Evolutionary conservation across 2,113 vertebrate species (phyloP), one percentile per base, ranked within the genome.

Genomic region (Corythaeola cristata): DNA sequence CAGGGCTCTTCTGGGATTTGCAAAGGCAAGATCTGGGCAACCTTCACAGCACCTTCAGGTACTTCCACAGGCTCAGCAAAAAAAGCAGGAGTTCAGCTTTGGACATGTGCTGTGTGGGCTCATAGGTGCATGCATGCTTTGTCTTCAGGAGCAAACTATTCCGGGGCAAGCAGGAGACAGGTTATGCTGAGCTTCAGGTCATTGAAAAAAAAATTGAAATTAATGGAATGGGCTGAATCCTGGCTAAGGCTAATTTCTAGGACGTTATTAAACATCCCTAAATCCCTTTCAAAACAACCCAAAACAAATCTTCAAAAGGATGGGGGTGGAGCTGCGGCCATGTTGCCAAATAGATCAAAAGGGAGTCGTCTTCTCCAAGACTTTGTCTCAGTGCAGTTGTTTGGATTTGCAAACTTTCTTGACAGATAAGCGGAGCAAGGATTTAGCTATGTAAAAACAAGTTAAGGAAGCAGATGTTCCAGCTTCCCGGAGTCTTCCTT

Each of bases 111-210:
- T 45, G 16, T 11, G 41, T 28, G 47, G 8, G 27, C 23, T 69
- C 4, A 0, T 3, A 24, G 2, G 0, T 5, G 49, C 39, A 28
- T 0, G 3, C 2, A 2, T 37, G 55, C n/a, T 81, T 67, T 3
- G 4, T 55, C 56, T 52, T 41, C 52, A 21, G 41, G 26, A 81
- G 37, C 26, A 37, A 66, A 8, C 44, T 63, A 4, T 15, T 45
- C 50, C 39, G 44, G 52, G 62, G 35, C 74, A 52, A 39, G 79
- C 58, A 81, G 58, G 63, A 85, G 47, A 45, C 11, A 23, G 50
- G 63, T 33, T 44, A 62, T 23, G 7, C 10, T 2, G 2, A 73
- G 28, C 73, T 80, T 60, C 58, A n/a, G 27, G 28, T 60, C 37
- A 50, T 32, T 80, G 18, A n/a, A 52, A 17, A 23, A 32, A 26